Conservation (phyloP, 2,797 vertebrate genomes). For the Liasis olivaceus region DNA sequence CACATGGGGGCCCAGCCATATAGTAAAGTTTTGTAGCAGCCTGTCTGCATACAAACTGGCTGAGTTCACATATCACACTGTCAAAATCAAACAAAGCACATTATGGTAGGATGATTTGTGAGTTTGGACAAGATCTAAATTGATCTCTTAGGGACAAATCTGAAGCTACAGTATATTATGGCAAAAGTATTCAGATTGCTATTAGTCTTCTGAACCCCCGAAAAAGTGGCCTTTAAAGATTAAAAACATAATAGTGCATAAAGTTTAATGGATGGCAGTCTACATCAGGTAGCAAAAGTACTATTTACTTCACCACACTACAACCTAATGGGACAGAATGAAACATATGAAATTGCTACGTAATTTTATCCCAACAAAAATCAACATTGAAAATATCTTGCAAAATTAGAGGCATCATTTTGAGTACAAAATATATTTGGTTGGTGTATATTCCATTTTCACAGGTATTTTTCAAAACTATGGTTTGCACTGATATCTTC, state of each 20-base stretch:
- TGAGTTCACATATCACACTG: background rate
- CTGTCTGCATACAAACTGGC: background rate
- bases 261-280: background rate
- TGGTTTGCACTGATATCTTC: background rate
- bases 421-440: conserved; percentile 16
- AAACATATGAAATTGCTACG: background rate
- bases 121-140: background rate
- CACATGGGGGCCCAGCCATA: background rate
- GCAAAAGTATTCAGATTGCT: background rate
- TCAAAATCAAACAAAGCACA: background rate
- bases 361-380: conserved; percentile 1
- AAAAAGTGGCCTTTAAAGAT: background rate
- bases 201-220: background rate
- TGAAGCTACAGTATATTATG: background rate
- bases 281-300: background rate
- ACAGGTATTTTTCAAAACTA: conserved; percentile 19
- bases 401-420: conserved; percentile 23
- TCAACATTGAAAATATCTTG: conserved; percentile 8
- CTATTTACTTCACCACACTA: background rate
- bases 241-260: background rate
- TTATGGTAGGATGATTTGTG: background rate
- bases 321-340: background rate
- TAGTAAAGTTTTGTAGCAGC: background rate
- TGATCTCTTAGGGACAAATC: background rate
- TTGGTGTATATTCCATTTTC: conserved; percentile 12